phyloP scores from a whole-genome alignment of 2,888 invertebrate genomes.

The Papilio demoleus region DNA sequence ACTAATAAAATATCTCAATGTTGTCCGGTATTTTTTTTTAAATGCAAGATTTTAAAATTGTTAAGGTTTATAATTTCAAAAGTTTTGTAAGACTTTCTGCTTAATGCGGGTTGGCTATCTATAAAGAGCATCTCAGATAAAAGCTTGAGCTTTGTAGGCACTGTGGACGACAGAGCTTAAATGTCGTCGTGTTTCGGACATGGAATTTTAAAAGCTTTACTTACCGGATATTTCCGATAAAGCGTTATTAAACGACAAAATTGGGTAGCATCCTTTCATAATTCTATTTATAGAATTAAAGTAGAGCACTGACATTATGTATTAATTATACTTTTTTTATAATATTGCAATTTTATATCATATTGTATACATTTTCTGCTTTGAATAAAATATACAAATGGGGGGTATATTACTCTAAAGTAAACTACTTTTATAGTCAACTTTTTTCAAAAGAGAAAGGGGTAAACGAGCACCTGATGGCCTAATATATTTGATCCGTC shows the following conservation, averaged over 20 bases:
- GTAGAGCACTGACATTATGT: not conserved
- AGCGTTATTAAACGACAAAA: conserved; percentile 24
- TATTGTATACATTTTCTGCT: too few species aligned
- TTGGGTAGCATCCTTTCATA: not conserved
- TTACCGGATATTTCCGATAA: conserved; percentile 38
- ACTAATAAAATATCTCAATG: too few species aligned
- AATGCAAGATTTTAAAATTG: not conserved
- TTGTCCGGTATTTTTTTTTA: not conserved
- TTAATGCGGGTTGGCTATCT: conserved; percentile 11
- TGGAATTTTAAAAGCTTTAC: conserved; percentile 42
- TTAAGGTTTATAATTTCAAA: not conserved
- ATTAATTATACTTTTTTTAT: too few species aligned
- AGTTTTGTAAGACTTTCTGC: not conserved
- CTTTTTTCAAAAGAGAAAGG: too few species aligned
- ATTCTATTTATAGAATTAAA: conserved; percentile 9
- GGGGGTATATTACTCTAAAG: too few species aligned
- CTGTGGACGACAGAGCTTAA: conserved; percentile 30
- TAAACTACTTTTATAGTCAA: too few species aligned
- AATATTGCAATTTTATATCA: too few species aligned
- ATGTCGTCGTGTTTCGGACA: conserved; percentile 39
- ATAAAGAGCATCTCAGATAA: conserved; percentile 38
- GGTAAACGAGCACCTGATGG: too few species aligned
- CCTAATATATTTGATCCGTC: too few species aligned
- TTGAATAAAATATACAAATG: too few species aligned
- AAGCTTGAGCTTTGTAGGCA: conserved; percentile 23